Evolutionary conservation across 2,888 invertebrate genomes (phyloP), one percentile per base, ranked within the genome.

Genomic region (Uropetala carovei): DNA sequence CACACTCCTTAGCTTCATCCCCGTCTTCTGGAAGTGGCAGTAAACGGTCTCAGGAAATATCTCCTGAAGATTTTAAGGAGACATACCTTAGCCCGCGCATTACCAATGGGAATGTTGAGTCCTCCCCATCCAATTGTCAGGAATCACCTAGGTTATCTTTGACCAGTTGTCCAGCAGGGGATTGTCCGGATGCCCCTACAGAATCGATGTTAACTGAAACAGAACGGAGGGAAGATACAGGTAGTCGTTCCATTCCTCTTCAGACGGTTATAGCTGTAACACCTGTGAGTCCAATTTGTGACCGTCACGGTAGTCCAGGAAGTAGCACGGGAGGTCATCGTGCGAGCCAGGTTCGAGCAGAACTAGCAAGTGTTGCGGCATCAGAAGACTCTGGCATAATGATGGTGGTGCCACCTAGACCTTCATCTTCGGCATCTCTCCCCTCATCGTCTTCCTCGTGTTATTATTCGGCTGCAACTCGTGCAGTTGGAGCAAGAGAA

Each of bases 371-470:
- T 68, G 92, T 92, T 43, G 85, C 92, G 14, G 85, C 92, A 22
- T 92, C 92, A 0, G 92, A 92, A 56, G 92, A 92, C 43, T 92
- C 92, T n/a, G 92, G 92, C 16, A 86, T 92, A 60, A 89, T 89
- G 89, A 89, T 89, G 60, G 92, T 86, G 14, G 92, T 75, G 22
- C 82, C 85, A 11, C 92, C 92, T n/a, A 43, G 85, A 16, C 64
- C 85, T n/a, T 92, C 92, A 68, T 84, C 92, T 14, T 92, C 92
- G 4, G 92, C 84, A 56, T 92, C 92, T 13, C 75, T 92, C 22
- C 92, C 85, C 56, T 92, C 92, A 0, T 92, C 92, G 4, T 64
- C 85, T 22, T 85, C 92, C 7, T 84, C 84, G 18, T 92, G 85
- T 30, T 75, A 68, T 68, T 92, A 84, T 14, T 85, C 85, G 11